These are phyloP conservation scores for Chymomyza costata DNA, from an alignment of 1,140 invertebrate genomes.

Conservation along the genomic window DNA sequence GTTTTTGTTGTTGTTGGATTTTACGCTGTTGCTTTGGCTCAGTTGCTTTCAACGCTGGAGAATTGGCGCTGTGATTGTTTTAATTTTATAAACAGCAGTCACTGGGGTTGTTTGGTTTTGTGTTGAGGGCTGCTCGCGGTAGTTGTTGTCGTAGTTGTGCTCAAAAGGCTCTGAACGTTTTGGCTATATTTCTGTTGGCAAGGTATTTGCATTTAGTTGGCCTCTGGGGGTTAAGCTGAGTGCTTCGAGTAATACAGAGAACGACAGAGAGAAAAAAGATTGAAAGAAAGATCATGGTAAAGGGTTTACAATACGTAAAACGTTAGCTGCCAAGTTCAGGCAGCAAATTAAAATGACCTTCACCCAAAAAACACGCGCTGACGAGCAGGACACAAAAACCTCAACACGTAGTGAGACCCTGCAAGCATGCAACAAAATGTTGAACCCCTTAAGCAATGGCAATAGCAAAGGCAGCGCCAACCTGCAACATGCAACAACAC, in stretches of 20 bases:
- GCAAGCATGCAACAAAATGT: slow-evolving; percentile 43
- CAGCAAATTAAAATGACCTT: slow-evolving; percentile 60
- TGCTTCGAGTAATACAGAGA: too few species aligned
- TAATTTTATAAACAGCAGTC: slow-evolving; percentile 35
- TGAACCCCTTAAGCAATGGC: too few species aligned
- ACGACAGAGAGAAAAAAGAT: too few species aligned
- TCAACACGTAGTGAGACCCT: slow-evolving; percentile 45
- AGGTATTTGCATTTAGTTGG: slow-evolving; percentile 10
- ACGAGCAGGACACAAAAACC: slow-evolving; percentile 47
- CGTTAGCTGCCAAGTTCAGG: not conserved
- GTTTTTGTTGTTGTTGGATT: slow-evolving; percentile 16
- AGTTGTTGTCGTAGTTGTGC: slow-evolving; percentile 27
- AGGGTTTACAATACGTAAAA: too few species aligned
- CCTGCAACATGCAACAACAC: slow-evolving; percentile 7
- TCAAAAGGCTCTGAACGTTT: slow-evolving; percentile 29
- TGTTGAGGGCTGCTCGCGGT: too few species aligned
- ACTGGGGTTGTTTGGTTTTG: too few species aligned
- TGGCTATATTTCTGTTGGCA: slow-evolving; percentile 1
- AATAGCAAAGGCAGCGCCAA: too few species aligned
- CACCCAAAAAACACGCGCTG: slow-evolving; percentile 43
- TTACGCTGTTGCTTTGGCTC: slow-evolving; percentile 14
- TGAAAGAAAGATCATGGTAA: too few species aligned
- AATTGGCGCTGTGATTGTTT: slow-evolving; percentile 25
- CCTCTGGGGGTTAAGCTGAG: too few species aligned
- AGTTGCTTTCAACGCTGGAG: slow-evolving; percentile 28